Conservation (phyloP, 2,888 invertebrate genomes). For the Diarsia dahlii region DNA sequence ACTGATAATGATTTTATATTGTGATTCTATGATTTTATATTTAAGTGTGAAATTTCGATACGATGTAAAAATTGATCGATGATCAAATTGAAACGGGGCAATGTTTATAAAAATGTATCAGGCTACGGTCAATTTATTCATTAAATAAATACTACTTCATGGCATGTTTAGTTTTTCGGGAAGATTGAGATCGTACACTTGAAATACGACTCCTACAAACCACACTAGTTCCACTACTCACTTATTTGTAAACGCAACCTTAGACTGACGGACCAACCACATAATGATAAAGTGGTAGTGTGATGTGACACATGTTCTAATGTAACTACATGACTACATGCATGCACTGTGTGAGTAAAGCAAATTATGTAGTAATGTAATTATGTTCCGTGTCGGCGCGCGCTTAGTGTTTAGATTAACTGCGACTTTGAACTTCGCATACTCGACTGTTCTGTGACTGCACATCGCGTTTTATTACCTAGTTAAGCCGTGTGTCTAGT, state of each 20-base stretch:
- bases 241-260: background rate
- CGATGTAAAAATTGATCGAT: no score
- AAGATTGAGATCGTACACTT: no score
- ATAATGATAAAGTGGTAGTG: slow-evolving; percentile 7
- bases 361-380: slow-evolving; percentile 20
- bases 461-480: no score
- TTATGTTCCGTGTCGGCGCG: slow-evolving; percentile 27
- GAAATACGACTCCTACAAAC: background rate
- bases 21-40: no score
- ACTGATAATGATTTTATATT: no score
- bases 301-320: slow-evolving; percentile 8
- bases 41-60: no score
- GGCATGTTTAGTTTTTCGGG: background rate
- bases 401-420: slow-evolving; percentile 32
- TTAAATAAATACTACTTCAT: background rate
- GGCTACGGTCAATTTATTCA: background rate
- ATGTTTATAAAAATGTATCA: background rate
- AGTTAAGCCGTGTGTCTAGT: background rate
- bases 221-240: background rate
- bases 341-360: background rate
- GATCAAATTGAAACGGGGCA: background rate
- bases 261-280: slow-evolving; percentile 4
- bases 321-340: background rate
- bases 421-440: slow-evolving; percentile 26
- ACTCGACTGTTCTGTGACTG: background rate